phyloP scores from a whole-genome alignment of 2,113 vertebrate species.

The Tor tambroides region DNA sequence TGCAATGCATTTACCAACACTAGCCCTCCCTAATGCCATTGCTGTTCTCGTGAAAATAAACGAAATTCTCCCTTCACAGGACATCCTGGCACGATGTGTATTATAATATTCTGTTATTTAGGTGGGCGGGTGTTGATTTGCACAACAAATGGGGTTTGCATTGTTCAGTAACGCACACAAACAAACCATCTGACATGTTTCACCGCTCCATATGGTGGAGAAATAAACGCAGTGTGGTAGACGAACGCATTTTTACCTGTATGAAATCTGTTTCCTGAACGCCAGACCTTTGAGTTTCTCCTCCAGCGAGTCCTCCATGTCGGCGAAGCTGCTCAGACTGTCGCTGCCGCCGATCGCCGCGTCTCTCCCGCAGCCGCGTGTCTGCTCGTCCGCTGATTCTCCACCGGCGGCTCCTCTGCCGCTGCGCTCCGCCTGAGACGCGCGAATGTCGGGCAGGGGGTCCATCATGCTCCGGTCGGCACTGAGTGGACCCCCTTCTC shows the following conservation, averaged over 20 bases:
- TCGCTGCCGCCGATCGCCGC: conserved; percentile 58
- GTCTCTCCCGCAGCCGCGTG: conserved; percentile 68
- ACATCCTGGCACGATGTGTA: background rate
- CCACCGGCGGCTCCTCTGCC: conserved; percentile 57
- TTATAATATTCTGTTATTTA: background rate
- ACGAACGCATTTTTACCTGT: conserved; percentile 77
- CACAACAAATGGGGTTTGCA: background rate
- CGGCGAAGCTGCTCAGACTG: conserved; percentile 59
- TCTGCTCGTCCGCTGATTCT: conserved; percentile 53
- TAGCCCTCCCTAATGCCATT: background rate
- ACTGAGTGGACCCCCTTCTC: conserved; percentile 63
- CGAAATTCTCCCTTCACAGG: background rate
- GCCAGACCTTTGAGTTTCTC: conserved; percentile 85
- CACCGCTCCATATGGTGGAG: conserved; percentile 3
- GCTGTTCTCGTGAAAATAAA: background rate
- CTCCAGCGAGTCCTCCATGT: conserved; percentile 82
- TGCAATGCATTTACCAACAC: background rate
- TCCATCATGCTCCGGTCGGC: conserved; percentile 64
- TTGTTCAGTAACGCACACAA: background rate
- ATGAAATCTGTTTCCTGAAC: conserved; percentile 89
- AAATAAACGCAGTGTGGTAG: background rate
- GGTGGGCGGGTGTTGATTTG: background rate
- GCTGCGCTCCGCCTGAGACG: conserved; percentile 71
- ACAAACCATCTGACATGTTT: background rate
- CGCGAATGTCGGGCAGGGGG: conserved; percentile 61